phyloP scores from a whole-genome alignment of 2,113 vertebrate species.

The Gracilinanus agilis region DNA sequence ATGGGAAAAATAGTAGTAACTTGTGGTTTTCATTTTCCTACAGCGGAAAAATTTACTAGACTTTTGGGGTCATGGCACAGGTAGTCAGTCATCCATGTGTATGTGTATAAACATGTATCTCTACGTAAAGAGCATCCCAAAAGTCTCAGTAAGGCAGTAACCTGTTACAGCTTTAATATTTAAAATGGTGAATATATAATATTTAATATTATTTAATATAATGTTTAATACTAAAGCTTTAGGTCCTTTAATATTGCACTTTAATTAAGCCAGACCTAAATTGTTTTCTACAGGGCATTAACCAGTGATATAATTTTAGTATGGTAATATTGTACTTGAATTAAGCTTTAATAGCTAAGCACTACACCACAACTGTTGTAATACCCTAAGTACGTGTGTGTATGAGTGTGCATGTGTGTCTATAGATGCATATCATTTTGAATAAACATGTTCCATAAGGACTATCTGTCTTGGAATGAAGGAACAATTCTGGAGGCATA shows the following conservation, averaged over 20 bases:
- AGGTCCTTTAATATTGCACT: not conserved
- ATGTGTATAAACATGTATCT: not conserved
- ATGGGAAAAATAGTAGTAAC: not conserved
- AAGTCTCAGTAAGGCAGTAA: not conserved
- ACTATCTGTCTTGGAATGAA: conserved; percentile 65
- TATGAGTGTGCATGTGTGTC: not conserved
- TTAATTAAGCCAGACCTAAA: not conserved
- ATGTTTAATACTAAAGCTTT: not conserved
- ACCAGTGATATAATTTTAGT: not conserved
- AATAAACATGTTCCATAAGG: conserved; percentile 69
- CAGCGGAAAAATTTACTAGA: conserved; percentile 2
- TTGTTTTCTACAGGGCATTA: not conserved
- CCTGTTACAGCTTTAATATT: not conserved
- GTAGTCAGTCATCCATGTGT: not conserved
- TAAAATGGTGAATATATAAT: not conserved
- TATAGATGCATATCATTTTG: conserved; percentile 21
- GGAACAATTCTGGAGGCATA: conserved; percentile 76
- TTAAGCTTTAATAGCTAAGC: not conserved
- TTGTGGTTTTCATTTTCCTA: conserved; percentile 31
- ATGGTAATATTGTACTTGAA: not conserved
- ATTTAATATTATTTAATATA: not conserved
- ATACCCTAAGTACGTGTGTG: not conserved
- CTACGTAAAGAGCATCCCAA: not conserved
- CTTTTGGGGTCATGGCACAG: not conserved
- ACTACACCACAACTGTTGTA: not conserved